Evolutionary conservation across 1,140 invertebrate species (phyloP).

Genomic region (Pseudachorutes palmiensis): DNA sequence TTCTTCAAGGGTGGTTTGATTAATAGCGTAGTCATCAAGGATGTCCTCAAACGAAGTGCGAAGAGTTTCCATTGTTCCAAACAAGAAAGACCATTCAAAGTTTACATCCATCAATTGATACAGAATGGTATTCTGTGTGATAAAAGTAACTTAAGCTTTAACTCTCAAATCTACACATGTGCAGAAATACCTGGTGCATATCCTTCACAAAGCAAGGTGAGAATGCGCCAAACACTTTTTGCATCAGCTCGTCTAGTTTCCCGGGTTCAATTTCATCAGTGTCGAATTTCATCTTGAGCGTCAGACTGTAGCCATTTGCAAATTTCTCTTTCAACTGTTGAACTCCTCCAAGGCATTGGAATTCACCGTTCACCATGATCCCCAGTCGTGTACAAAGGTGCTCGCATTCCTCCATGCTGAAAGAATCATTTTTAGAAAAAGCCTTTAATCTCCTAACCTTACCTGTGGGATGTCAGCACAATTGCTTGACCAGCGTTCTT

Average conservation of each 20-base stretch:
- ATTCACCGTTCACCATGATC: constrained; percentile 62
- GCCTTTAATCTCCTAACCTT: not conserved
- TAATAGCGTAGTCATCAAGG: not conserved
- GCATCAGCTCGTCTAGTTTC: not conserved
- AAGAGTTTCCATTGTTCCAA: not conserved
- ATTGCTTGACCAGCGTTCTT: constrained; percentile 32
- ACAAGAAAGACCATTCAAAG: not conserved
- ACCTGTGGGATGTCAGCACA: constrained; percentile 38
- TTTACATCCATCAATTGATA: not conserved
- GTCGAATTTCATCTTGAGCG: constrained; percentile 36
- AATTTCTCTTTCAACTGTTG: constrained; percentile 52
- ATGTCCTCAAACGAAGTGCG: not conserved
- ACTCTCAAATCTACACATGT: not conserved
- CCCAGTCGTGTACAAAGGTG: constrained; percentile 46
- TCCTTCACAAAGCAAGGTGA: too few relatives aligned
- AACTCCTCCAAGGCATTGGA: constrained; percentile 52
- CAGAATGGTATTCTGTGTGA: not conserved
- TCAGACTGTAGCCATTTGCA: constrained; percentile 53
- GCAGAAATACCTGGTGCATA: too few relatives aligned
- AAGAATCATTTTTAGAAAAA: not conserved
- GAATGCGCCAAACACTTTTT: not conserved
- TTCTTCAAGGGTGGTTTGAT: not conserved
- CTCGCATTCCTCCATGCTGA: constrained; percentile 50
- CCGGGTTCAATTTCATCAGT: not conserved
- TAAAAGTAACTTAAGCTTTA: not conserved